Percentiles rank a stretch among this genome's conserved stretches.
Evolutionary conservation across 2,113 vertebrate species (phyloP).

Genomic region (Oreocharis arfaki): DNA sequence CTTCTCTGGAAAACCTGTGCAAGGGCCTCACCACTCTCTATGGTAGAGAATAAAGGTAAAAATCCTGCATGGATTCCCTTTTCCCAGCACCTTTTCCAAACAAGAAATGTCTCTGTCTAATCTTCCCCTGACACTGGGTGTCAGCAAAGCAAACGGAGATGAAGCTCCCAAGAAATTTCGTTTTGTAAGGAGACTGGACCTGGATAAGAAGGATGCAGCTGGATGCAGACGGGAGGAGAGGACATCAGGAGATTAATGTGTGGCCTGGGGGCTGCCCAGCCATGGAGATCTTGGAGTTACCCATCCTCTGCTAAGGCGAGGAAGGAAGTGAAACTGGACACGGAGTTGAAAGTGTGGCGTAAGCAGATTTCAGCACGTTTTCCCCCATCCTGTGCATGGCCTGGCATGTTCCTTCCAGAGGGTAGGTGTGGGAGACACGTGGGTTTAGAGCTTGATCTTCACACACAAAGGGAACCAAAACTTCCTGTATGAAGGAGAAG

Average conservation of each 20-base stretch:
- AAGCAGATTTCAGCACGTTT: not conserved
- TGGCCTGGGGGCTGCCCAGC: not conserved
- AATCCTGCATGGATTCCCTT: not conserved
- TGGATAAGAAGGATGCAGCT: not conserved
- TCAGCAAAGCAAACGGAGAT: not conserved
- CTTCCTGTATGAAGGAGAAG: not conserved
- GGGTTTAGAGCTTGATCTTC: not conserved
- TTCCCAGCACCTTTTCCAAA: not conserved
- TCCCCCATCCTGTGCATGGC: accelerated
- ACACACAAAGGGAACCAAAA: not conserved
- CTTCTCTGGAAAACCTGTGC: not conserved
- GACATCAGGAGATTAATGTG: not conserved
- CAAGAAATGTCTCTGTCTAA: not conserved
- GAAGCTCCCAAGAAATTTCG: not conserved
- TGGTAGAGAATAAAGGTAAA: not conserved
- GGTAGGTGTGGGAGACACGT: accelerated
- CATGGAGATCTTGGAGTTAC: not conserved
- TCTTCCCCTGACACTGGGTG: not conserved
- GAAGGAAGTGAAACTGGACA: not conserved
- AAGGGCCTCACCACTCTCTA: not conserved
- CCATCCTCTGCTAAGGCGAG: not conserved
- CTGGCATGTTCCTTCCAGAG: not conserved
- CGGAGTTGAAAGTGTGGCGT: accelerated
- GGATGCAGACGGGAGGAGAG: not conserved
- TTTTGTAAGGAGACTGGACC: not conserved